phyloP scores from a whole-genome alignment of 2,888 invertebrate genomes.

The Eugnorisma glareosa region DNA sequence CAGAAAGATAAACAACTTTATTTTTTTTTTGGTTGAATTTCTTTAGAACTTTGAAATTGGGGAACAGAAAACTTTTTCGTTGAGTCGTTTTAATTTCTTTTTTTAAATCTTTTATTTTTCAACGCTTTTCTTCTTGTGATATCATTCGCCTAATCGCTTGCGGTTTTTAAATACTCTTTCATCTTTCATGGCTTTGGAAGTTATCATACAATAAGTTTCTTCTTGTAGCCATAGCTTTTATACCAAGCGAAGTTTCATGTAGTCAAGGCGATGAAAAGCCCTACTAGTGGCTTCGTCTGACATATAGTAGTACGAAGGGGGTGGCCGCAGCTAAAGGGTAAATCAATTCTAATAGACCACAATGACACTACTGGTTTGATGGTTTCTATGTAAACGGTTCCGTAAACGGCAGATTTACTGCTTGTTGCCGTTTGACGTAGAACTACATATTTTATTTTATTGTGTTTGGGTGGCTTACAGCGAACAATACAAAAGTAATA shows the following conservation, averaged over 20 bases:
- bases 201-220: not conserved
- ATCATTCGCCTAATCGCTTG: conserved; percentile 20
- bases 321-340: not conserved
- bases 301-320: not conserved
- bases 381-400: not conserved
- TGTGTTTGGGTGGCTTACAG: too few species aligned
- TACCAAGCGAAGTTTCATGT: not conserved
- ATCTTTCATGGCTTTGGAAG: not conserved
- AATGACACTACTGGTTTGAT: not conserved
- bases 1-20: conserved; percentile 17
- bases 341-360: not conserved
- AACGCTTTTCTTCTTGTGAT: conserved; percentile 13
- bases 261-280: not conserved
- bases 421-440: not conserved
- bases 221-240: not conserved
- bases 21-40: conserved; percentile 10
- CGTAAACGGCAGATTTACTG: not conserved
- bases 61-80: conserved; percentile 27
- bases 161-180: not conserved
- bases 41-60: conserved; percentile 18
- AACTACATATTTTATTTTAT: not conserved
- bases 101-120: conserved; percentile 23
- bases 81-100: conserved; percentile 17
- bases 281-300: not conserved
- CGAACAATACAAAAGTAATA: too few species aligned